Conservation (phyloP, 2,797 vertebrate species). For the Anguilla pacifica region DNA sequence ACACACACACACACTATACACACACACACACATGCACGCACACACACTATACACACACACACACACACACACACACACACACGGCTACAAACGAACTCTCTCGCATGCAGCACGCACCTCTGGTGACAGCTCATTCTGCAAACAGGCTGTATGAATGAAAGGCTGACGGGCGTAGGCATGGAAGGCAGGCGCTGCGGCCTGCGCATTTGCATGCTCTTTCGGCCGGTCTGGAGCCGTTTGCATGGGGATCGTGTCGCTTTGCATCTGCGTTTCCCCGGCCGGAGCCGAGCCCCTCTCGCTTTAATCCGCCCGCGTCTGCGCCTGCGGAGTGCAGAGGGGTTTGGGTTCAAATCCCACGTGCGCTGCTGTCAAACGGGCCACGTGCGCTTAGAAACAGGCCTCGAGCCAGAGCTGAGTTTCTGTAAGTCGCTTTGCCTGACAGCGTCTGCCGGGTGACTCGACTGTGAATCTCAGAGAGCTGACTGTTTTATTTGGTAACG, state of each 20-base stretch:
- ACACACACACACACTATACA: too few relatives aligned
- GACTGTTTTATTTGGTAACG: too few relatives aligned
- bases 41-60: background rate
- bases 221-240: background rate
- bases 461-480: background rate
- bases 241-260: background rate
- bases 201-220: background rate
- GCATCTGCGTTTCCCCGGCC: background rate
- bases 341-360: background rate
- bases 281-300: background rate
- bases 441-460: background rate
- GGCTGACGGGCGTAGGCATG: background rate
- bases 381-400: background rate
- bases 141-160: background rate
- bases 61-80: background rate
- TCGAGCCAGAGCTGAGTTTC: background rate
- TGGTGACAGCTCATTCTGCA: background rate
- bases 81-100: conserved; percentile 6
- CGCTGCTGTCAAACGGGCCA: background rate
- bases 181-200: background rate
- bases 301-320: background rate
- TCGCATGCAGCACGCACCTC: background rate
- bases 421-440: background rate
- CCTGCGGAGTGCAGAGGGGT: background rate
- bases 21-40: background rate